Percentiles rank a stretch among this genome's conserved stretches.
phyloP scores from a whole-genome alignment of 2,797 vertebrate species.

The Pygocentrus nattereri region DNA sequence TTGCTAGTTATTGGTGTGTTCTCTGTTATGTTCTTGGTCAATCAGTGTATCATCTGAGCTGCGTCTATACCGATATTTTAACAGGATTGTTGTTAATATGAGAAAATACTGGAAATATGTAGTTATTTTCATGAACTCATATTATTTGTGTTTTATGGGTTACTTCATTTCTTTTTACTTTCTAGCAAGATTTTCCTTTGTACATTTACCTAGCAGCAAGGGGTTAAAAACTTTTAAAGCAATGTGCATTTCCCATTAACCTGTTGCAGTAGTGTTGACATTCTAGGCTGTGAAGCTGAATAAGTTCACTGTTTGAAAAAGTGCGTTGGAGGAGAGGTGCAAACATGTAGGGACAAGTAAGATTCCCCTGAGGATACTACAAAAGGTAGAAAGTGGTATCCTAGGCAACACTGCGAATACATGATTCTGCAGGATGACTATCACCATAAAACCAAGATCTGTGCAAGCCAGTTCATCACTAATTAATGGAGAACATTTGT shows the following conservation, averaged over 20 bases:
- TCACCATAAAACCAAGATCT: neutral
- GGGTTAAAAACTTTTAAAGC: neutral
- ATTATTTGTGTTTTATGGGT: neutral
- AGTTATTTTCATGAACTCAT: neutral
- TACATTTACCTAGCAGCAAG: neutral
- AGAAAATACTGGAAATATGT: neutral
- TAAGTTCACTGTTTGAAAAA: neutral
- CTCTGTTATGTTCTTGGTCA: too few species aligned
- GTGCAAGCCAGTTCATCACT: neutral
- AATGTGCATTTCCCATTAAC: neutral
- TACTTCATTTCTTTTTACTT: neutral
- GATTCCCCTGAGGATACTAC: neutral
- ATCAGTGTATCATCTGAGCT: too few species aligned
- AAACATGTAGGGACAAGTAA: neutral
- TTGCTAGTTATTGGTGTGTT: too few species aligned
- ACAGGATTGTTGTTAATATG: neutral
- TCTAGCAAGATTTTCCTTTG: neutral
- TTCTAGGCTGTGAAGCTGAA: neutral
- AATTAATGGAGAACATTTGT: neutral
- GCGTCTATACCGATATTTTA: neutral
- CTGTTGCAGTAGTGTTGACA: neutral
- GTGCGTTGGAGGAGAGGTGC: neutral
- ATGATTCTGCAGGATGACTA: neutral
- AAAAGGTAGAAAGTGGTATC: neutral
- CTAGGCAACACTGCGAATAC: neutral